Conservation (phyloP, 1,140 invertebrate species). For the Eulimnadia texana region DNA sequence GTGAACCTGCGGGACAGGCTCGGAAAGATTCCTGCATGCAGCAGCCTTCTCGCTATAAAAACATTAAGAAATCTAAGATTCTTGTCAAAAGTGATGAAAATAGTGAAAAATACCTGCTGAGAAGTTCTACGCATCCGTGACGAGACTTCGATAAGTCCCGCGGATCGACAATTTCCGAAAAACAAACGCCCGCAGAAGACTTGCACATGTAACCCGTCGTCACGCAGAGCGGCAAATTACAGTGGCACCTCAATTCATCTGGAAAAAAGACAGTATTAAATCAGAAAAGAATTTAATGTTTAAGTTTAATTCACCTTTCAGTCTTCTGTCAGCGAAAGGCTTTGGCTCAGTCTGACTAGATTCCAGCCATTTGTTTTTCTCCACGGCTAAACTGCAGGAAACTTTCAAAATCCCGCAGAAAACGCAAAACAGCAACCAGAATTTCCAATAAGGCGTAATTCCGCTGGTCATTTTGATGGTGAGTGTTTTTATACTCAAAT, state of each 20-base stretch:
- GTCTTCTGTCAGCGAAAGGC: not conserved
- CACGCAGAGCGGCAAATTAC: constrained; percentile 62
- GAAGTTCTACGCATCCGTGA: constrained; percentile 42
- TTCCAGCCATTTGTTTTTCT: not conserved
- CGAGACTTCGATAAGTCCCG: constrained; percentile 29
- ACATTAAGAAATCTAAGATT: no score
- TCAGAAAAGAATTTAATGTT: no score
- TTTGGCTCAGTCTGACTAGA: not conserved
- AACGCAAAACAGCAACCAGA: not conserved
- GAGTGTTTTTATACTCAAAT: not conserved
- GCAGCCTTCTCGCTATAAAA: not conserved
- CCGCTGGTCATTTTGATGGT: no score
- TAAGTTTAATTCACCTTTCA: not conserved
- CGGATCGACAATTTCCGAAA: constrained; percentile 39
- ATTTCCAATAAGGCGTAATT: no score
- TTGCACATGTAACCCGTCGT: constrained; percentile 73
- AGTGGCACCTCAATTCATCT: constrained; percentile 56
- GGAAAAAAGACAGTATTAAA: not conserved
- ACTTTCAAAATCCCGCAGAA: not conserved
- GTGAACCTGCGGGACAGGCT: no score
- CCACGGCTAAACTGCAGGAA: not conserved
- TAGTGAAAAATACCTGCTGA: constrained; percentile 30
- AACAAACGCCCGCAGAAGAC: constrained; percentile 49
- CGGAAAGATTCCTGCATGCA: not conserved
- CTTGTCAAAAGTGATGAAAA: no score